A percentile compares a stretch with the other conserved stretches of the same genome.
Evolutionary conservation across 2,113 vertebrate genomes (phyloP).

Genomic region (Lipophrys pholis): DNA sequence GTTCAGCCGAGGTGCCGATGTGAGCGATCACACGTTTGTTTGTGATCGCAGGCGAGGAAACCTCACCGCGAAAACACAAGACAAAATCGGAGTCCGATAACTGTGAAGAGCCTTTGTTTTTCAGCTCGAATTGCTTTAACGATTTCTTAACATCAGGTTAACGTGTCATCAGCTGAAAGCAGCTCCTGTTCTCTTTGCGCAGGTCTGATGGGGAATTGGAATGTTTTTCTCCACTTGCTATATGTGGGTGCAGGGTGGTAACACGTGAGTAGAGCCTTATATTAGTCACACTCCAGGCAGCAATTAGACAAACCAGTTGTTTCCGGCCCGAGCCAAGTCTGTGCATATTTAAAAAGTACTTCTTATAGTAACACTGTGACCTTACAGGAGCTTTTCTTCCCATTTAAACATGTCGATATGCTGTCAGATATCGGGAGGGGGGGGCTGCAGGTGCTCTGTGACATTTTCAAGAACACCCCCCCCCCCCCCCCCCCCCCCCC

Average conservation of each 20-base stretch:
- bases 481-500: too few relatives aligned
- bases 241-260: neutral
- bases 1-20: neutral
- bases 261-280: conserved; percentile 10
- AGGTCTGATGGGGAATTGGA: too few relatives aligned
- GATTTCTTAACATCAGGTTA: too few relatives aligned
- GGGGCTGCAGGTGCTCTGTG: conserved; percentile 26
- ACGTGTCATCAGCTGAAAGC: too few relatives aligned
- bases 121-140: too few relatives aligned
- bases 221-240: neutral
- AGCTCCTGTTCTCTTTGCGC: too few relatives aligned
- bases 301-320: neutral
- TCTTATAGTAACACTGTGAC: neutral
- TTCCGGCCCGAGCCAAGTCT: neutral
- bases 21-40: neutral
- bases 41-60: too few relatives aligned
- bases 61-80: too few relatives aligned
- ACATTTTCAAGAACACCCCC: conserved; percentile 47
- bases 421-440: conserved; percentile 19
- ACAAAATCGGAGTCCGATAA: too few relatives aligned
- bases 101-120: too few relatives aligned
- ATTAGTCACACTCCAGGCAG: neutral
- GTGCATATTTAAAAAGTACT: conserved; percentile 8
- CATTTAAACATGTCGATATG: conserved; percentile 19
- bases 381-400: neutral